phyloP scores from a whole-genome alignment of 1,140 invertebrate genomes.

The Sycophaga agraensis region DNA sequence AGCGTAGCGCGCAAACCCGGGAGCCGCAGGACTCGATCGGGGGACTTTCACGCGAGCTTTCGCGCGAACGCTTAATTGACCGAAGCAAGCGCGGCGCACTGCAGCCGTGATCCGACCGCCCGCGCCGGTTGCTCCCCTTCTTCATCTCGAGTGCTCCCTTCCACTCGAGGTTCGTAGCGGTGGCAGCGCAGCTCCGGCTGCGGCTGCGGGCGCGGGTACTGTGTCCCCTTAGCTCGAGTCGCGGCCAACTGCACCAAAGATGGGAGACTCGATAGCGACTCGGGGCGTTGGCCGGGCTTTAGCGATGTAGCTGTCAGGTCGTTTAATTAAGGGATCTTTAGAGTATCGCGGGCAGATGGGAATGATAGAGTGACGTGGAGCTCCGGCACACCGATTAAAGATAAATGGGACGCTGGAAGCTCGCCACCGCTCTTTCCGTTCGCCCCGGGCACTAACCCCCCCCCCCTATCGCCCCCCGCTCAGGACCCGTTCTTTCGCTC shows the following conservation, averaged over 20 bases:
- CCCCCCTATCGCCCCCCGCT: too few relatives aligned
- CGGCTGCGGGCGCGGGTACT: too few relatives aligned
- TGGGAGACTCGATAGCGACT: too few relatives aligned
- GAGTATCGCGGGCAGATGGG: slow-evolving; percentile 33
- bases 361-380: slow-evolving; percentile 31
- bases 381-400: slow-evolving; percentile 17
- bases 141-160: neutral
- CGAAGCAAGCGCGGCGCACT: neutral
- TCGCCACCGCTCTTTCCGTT: neutral
- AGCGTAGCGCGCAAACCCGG: too few relatives aligned
- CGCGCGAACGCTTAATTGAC: neutral
- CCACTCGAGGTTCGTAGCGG: too few relatives aligned
- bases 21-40: too few relatives aligned
- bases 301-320: slow-evolving; percentile 51
- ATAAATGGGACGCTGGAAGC: slow-evolving; percentile 21
- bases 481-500: neutral
- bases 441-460: neutral
- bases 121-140: neutral
- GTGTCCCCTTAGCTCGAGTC: neutral
- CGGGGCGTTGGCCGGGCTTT: too few relatives aligned
- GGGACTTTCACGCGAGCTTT: too few relatives aligned
- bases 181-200: too few relatives aligned
- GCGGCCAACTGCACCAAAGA: neutral
- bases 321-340: slow-evolving; percentile 52
- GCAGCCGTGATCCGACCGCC: too few relatives aligned